Conservation (phyloP, 1,140 invertebrate genomes). For the Drosophila ficusphila region DNA sequence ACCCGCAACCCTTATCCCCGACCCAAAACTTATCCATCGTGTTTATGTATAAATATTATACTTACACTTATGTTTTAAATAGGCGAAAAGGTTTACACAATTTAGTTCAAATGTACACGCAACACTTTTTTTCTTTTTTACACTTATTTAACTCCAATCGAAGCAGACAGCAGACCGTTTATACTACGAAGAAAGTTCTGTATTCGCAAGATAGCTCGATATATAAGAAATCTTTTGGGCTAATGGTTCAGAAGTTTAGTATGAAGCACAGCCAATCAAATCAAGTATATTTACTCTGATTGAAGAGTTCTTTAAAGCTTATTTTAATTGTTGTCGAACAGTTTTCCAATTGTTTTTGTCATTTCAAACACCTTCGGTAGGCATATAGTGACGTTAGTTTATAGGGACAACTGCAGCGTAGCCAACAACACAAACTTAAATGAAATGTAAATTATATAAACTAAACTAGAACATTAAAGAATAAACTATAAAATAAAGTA, state of each 20-base stretch:
- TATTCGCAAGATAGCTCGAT: constrained; percentile 2
- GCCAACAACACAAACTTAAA: constrained; percentile 49
- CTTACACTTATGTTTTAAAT: constrained; percentile 75
- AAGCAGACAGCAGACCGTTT: not conserved
- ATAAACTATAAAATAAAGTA: constrained; percentile 42
- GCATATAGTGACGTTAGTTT: constrained; percentile 31
- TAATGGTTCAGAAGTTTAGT: not conserved
- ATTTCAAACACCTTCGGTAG: constrained; percentile 27
- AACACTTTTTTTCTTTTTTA: constrained; percentile 57
- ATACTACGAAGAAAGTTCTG: constrained; percentile 5
- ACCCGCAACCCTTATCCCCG: not conserved
- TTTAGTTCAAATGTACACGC: constrained; percentile 80
- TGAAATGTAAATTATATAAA: constrained; percentile 52
- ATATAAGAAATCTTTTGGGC: not conserved
- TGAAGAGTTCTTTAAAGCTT: constrained; percentile 8
- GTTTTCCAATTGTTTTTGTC: constrained; percentile 30
- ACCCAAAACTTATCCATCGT: constrained; percentile 34
- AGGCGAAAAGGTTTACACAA: constrained; percentile 78
- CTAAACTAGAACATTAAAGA: constrained; percentile 36
- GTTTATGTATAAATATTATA: constrained; percentile 76
- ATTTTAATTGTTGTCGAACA: constrained; percentile 1
- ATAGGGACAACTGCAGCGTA: constrained; percentile 35
- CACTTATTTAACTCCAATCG: constrained; percentile 21
- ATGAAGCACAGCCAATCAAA: not conserved
- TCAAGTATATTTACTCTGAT: not conserved